phyloP scores from a whole-genome alignment of 1,140 invertebrate species.

The Amphibalanus amphitrite region DNA sequence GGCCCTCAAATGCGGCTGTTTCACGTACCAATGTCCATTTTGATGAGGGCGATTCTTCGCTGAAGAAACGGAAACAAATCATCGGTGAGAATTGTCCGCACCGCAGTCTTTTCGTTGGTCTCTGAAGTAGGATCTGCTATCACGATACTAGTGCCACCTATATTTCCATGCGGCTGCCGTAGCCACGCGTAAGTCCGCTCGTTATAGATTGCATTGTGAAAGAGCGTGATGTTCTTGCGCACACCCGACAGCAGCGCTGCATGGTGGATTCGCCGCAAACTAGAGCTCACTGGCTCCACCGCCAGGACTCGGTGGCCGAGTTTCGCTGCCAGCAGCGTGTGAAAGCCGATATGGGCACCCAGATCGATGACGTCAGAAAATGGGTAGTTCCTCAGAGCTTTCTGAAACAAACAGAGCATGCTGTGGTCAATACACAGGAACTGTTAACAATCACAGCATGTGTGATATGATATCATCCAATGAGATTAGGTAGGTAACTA shows the following conservation, averaged over 20 bases:
- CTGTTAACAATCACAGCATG: too few species aligned
- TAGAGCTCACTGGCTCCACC: slow-evolving; percentile 22
- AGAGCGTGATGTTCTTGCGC: slow-evolving; percentile 16
- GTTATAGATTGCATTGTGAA: slow-evolving; percentile 21
- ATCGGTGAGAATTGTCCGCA: not conserved
- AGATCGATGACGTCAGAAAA: slow-evolving; percentile 21
- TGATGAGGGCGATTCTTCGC: slow-evolving; percentile 2
- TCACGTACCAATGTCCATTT: slow-evolving; percentile 8
- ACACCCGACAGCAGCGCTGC: slow-evolving; percentile 18
- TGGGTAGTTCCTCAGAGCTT: slow-evolving; percentile 9
- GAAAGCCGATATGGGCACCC: slow-evolving; percentile 24
- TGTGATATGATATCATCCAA: too few species aligned
- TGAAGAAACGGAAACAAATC: not conserved
- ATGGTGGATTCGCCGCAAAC: slow-evolving; percentile 18
- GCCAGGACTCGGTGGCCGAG: slow-evolving; percentile 22
- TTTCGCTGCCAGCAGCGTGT: slow-evolving; percentile 20
- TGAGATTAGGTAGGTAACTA: too few species aligned
- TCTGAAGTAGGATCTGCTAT: not conserved
- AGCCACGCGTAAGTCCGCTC: slow-evolving; percentile 17
- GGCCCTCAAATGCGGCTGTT: too few species aligned
- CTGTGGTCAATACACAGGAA: too few species aligned
- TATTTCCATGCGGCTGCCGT: slow-evolving; percentile 18
- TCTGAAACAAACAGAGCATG: not conserved
- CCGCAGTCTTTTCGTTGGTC: not conserved
- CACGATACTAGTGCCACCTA: slow-evolving; percentile 20